These are phyloP conservation scores for Neomorphus geoffroyi DNA, from an alignment of 2,797 vertebrate genomes.

Conservation along the genomic window DNA sequence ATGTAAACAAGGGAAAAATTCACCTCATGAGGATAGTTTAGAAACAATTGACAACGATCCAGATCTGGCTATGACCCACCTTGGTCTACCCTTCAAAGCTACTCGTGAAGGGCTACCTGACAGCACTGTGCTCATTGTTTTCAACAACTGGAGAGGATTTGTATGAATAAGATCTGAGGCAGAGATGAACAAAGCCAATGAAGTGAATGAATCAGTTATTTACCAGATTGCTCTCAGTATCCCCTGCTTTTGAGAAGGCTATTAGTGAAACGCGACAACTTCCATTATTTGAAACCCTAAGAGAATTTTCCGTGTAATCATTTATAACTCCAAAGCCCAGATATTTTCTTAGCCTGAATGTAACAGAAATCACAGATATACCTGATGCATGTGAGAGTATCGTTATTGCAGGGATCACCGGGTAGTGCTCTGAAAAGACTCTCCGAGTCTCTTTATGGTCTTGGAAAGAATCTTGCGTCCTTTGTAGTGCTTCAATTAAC, in stretches of 20 bases:
- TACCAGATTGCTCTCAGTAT: not conserved
- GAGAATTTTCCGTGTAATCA: not conserved
- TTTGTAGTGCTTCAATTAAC: not conserved
- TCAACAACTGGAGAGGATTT: not conserved
- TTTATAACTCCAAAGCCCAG: not conserved
- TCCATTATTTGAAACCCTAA: not conserved
- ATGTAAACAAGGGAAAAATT: not conserved
- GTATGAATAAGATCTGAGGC: not conserved
- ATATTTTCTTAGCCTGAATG: not conserved
- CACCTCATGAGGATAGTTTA: not conserved
- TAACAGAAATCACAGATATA: not conserved
- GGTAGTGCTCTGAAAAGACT: not conserved
- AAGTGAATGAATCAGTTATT: not conserved
- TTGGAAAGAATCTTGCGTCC: not conserved
- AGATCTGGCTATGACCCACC: not conserved
- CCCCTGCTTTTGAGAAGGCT: not conserved
- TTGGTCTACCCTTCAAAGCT: not conserved
- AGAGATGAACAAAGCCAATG: not conserved
- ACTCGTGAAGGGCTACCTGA: not conserved
- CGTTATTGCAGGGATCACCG: not conserved
- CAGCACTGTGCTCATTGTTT: not conserved
- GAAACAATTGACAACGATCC: not conserved
- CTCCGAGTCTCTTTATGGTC: not conserved
- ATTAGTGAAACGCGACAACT: not conserved
- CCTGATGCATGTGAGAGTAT: not conserved